Evolutionary conservation across 2,797 vertebrate genomes (phyloP), one percentile per base, ranked within the genome.

Genomic region (Trachurus trachurus): DNA sequence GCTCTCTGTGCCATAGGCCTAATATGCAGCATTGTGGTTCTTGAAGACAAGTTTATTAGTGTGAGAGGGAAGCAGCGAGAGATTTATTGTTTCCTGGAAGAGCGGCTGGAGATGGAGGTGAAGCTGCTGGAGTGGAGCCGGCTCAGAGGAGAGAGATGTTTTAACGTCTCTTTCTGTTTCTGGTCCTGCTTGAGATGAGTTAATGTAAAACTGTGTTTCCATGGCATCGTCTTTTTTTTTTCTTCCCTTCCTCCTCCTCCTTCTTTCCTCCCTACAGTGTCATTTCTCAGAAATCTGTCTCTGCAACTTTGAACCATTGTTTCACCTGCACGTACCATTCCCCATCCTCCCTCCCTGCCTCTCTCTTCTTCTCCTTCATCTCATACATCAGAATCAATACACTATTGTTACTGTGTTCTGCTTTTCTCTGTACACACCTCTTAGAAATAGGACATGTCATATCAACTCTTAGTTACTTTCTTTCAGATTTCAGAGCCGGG

Each of bases 1-100:
- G 79, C 58, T 70, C 39, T 59, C 21, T 40, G 45, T 50, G 42
- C 66, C 49, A 49, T 42, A 40, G 70, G 26, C 58, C 76, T 74
- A 69, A 88, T 61, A 44, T 64, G 66, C 44, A 31, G 26, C 2
- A 9, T 39, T 65, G 17, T 69, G 70, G 57, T 17, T 67, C 47
- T 66, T 34, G 60, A 71, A 73, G 53, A 76, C 61, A 57, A 26
- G 31, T 57, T 56, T 62, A 75, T 77, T n/a, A 31, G 34, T 22
- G 50, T 58, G 47, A 31, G 62, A 67, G 22, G 45, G 44, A 66
- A 68, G 70, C 60, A 78, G 53, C 34, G 42, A 63, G 10, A 42
- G 65, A 71, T 78, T 58, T 61, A 82, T 74, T 72, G 69, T 80
- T 74, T 82, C 40, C 44, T 78, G 65, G 34, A 37, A 16, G 26